Evolutionary conservation across 1,140 invertebrate species (phyloP), one percentile per base, ranked within the genome.

Genomic region (Pogonomyrmex barbatus): DNA sequence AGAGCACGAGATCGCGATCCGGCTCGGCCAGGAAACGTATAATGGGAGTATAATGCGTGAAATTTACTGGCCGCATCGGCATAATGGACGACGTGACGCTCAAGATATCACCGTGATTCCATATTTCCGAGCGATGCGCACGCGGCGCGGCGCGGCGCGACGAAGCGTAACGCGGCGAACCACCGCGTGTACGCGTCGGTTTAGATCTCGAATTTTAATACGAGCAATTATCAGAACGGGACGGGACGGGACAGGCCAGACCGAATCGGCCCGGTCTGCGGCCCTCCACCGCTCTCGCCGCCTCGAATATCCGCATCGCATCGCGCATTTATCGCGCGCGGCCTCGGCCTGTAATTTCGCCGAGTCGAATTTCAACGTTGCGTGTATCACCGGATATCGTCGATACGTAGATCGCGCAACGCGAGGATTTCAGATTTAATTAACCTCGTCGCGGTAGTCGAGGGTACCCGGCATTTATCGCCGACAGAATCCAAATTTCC

Each of bases 41-140:
- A 90, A 90, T 90, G 89, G 89, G 83, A 83, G 89, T 90, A 90
- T 90, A 90, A 90, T 90, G 89, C 89, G 89, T 90, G 89, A 90
- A 90, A 90, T 90, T 90, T 90, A 90, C 89, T 87, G 89, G 89
- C 85, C 89, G 89, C 89, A 90, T 90, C 89, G 86, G 89, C 89
- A 88, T 90, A 90, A 90, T 90, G 89, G 89, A 90, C 88, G 88
- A 90, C 89, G 88, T 82, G 89, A 90, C 86, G 89, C 88, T 90
- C 86, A 90, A 90, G 88, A 90, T 90, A 90, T 90, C 89, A 86
- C 88, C 68, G 88, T 88, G 88, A 90, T 90, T 90, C 86, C 88
- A 87, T 90, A 90, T 90, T 90, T 90, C 89, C 88, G 88, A 85
- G 88, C 85, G 85, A 82, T 75, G 77, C 67, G 70, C 75, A 70